Base-by-base conservation (phyloP, 1,140 invertebrate species). In the Drosophila jambulina region DNA sequence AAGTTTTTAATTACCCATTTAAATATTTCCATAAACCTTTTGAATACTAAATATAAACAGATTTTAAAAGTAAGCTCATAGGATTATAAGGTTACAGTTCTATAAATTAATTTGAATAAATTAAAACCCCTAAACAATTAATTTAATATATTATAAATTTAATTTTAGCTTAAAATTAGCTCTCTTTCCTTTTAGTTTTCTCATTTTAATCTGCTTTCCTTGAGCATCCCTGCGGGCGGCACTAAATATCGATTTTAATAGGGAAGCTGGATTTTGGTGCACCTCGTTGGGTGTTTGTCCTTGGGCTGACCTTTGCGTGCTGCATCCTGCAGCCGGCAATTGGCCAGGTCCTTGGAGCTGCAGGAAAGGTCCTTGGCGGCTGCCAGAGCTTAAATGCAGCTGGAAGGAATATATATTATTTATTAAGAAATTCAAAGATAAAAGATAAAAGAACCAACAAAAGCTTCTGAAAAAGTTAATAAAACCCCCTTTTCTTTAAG, bases 221-320 rank as follows among this genome's bases (percentile, higher is more conserved):
- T 78, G 59, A 75, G 77, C 78, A 82, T 68, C 64, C 29, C 64
- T 61, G 64, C 71, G 6, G 10, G 42, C 15, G 62, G 71, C 54
- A 76, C 60, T 75, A 82, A 86, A 82, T 87, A 86, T 86, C 75
- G 82, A 87, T 86, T 86, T 87, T 86, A 82, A 82, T 86, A 68
- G 69, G 65, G 57, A 79, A 75, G 78, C 68, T 69, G 75, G 68
- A 86, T 67, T 70, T 86, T 75, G 68, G 75, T 86, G 83, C 83
- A 87, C 78, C 85, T 87, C 38, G 59, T 67, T 71, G 51, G 61
- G 36, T 57, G 84, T 64, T 78, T 58, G 83, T 87, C 82, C 82
- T 86, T 86, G 82, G 70, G 56, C 64, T 86, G 82, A 86, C 82
- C 82, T 86, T 86, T 82, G 43, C 40, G 56, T 67, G 77, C 80